A percentile compares a stretch with the other conserved stretches of the same genome.
Evolutionary conservation across 2,888 invertebrate genomes (phyloP).

Genomic region (Mechanitis messenoides): DNA sequence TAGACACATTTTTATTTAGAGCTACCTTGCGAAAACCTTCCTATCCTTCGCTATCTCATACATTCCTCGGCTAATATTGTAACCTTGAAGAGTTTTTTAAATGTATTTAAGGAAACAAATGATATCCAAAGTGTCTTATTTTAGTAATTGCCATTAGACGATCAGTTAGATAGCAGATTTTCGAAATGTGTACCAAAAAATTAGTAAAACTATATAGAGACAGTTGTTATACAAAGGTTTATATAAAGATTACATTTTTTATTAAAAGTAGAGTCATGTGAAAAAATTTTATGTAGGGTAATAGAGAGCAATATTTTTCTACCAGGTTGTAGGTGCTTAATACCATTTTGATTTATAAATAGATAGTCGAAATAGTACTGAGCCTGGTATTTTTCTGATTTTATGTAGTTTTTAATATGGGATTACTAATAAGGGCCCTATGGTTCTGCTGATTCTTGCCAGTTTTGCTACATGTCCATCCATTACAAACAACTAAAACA

Average conservation of each 20-base stretch:
- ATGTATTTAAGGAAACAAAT: slow-evolving; percentile 63
- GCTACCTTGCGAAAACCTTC: slow-evolving; percentile 38
- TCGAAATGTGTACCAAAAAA: slow-evolving; percentile 64
- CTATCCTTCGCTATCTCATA: slow-evolving; percentile 59
- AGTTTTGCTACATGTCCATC: slow-evolving; percentile 69
- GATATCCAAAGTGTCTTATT: slow-evolving; percentile 74
- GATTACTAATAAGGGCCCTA: slow-evolving; percentile 44
- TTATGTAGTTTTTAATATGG: slow-evolving; percentile 59
- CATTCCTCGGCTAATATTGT: slow-evolving; percentile 60
- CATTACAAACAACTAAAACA: slow-evolving; percentile 59
- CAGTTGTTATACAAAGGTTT: slow-evolving; percentile 47
- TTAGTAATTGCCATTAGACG: slow-evolving; percentile 71
- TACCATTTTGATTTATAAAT: slow-evolving; percentile 57
- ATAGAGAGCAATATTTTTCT: slow-evolving; percentile 67
- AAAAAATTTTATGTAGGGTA: slow-evolving; percentile 67
- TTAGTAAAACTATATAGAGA: slow-evolving; percentile 61
- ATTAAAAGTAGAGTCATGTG: slow-evolving; percentile 52
- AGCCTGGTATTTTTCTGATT: slow-evolving; percentile 63
- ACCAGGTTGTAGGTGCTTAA: slow-evolving; percentile 69
- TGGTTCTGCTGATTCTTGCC: slow-evolving; percentile 65
- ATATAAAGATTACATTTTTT: slow-evolving; percentile 46
- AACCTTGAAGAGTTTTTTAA: slow-evolving; percentile 48
- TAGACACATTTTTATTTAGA: slow-evolving; percentile 13
- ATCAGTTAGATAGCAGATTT: slow-evolving; percentile 71
- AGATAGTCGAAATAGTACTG: slow-evolving; percentile 59